These are phyloP conservation scores for Otolemur garnettii DNA, from an alignment of 2,113 vertebrate genomes.

Conservation along the genomic window DNA sequence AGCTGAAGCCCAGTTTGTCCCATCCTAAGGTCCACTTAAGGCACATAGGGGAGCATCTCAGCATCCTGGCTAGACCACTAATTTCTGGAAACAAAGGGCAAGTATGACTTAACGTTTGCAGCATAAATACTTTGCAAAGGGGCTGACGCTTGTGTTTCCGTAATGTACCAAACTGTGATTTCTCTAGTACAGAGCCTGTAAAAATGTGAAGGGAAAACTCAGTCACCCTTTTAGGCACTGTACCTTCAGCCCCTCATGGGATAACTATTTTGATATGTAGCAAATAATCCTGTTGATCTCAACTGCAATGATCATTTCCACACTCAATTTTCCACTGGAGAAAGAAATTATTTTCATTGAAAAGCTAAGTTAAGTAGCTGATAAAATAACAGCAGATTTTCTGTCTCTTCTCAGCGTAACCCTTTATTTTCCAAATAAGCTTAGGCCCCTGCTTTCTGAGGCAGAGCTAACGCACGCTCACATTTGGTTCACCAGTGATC, in stretches of 20 bases:
- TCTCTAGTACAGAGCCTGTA: neutral
- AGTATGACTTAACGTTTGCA: neutral
- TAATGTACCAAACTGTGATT: neutral
- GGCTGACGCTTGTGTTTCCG: neutral
- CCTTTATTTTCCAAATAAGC: constrained; percentile 50
- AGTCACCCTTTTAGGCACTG: neutral
- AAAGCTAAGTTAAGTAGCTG: constrained; percentile 11
- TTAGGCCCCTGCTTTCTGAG: neutral
- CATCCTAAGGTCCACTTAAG: neutral
- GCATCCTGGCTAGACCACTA: neutral
- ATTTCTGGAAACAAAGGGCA: neutral
- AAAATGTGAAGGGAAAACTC: neutral
- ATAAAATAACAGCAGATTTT: constrained; percentile 36
- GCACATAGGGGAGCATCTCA: neutral
- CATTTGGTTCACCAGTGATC: neutral
- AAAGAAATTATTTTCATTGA: neutral
- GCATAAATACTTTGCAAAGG: neutral
- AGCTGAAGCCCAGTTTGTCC: neutral
- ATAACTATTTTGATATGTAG: constrained; percentile 36
- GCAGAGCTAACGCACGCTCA: neutral
- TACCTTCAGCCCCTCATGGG: constrained; percentile 48
- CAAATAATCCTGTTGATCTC: neutral
- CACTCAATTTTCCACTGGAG: neutral
- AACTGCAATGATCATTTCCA: constrained; percentile 45
- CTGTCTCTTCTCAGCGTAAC: neutral